Percentiles rank a stretch among this genome's conserved stretches.
phyloP scores from a whole-genome alignment of 1,140 invertebrate genomes.

The Luehdorfia chinensis region DNA sequence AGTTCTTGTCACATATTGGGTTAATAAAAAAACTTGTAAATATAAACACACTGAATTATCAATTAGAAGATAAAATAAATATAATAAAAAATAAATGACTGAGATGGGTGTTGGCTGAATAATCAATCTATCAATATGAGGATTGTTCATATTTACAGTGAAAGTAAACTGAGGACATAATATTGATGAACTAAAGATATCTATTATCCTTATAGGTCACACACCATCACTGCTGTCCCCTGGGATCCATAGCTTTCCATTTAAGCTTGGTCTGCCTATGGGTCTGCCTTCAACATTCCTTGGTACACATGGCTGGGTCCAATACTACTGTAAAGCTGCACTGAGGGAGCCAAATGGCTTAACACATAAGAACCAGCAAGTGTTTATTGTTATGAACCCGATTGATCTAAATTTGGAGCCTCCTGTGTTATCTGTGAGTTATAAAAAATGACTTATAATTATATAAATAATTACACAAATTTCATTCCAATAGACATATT shows the following conservation, averaged over 20 bases:
- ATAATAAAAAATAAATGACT: no score
- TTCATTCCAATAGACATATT: no score
- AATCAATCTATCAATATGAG: no score
- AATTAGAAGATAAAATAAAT: no score
- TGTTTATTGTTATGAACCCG: conserved; percentile 97
- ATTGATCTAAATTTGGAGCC: conserved; percentile 96
- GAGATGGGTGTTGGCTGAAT: no score
- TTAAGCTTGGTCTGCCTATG: conserved; percentile 93
- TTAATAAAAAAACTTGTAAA: no score
- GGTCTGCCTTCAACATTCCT: conserved; percentile 95
- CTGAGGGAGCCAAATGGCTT: conserved; percentile 92
- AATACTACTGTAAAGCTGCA: conserved; percentile 96
- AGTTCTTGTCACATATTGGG: no score
- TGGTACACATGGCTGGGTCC: conserved; percentile 96
- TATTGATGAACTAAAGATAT: not conserved
- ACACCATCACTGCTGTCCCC: conserved; percentile 91
- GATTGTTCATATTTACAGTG: no score
- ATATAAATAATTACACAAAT: no score
- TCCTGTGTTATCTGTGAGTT: conserved; percentile 89
- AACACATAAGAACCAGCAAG: conserved; percentile 96
- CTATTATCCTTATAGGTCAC: conserved; percentile 79
- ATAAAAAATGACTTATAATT: conserved; percentile 7
- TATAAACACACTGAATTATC: no score
- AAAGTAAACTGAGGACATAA: no score
- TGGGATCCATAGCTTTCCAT: conserved; percentile 96